phyloP scores from a whole-genome alignment of 2,113 vertebrate genomes.

The Paradoxurus hermaphroditus region DNA sequence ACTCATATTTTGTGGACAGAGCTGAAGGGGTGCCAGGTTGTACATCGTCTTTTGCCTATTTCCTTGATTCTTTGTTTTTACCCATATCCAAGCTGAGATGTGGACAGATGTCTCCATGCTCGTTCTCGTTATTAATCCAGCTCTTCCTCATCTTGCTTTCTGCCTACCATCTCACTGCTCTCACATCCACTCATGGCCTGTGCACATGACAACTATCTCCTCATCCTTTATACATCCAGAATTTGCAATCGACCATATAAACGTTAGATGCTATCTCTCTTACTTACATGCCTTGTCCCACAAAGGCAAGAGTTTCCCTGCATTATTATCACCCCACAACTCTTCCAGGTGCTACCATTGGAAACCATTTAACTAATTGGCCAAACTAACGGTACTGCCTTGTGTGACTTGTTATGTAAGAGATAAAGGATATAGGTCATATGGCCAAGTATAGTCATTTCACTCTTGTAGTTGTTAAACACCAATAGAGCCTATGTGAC shows the following conservation, averaged over 20 bases:
- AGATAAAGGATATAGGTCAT: background rate
- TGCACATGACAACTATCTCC: background rate
- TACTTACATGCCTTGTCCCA: background rate
- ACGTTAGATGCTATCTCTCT: background rate
- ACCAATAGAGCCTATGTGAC: background rate
- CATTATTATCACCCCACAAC: background rate
- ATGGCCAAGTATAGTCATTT: background rate
- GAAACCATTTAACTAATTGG: background rate
- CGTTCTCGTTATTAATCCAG: background rate
- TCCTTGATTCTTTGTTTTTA: background rate
- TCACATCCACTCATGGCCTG: background rate
- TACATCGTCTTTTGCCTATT: background rate
- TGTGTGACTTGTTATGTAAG: background rate
- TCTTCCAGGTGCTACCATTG: background rate
- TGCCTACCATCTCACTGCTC: background rate
- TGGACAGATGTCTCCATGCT: background rate
- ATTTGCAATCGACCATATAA: background rate
- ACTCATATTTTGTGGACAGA: background rate
- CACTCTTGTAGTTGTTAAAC: slow-evolving; percentile 40
- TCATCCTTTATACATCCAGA: background rate
- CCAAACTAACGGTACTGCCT: background rate
- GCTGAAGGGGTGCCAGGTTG: background rate
- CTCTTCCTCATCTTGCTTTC: background rate
- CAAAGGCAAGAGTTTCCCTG: background rate
- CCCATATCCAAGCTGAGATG: background rate